A percentile compares a stretch with the other conserved stretches of the same genome.
Conservation (phyloP, 2,888 invertebrate genomes). For the Caenorhabditis sp. region DNA sequence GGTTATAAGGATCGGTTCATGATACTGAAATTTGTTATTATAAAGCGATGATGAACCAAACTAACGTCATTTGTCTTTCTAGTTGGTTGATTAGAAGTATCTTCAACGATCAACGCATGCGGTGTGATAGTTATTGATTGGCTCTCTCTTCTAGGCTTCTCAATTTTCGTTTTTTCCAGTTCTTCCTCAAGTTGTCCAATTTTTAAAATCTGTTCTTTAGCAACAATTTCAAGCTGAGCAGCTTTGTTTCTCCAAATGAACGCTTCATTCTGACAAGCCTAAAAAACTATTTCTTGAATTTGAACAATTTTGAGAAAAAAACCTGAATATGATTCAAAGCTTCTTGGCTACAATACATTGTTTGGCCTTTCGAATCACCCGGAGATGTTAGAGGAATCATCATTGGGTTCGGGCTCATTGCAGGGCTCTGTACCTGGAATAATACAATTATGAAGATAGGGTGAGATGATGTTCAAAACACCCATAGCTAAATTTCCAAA, state of each 20-base stretch:
- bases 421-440: conserved; percentile 14
- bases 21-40: conserved; percentile 2
- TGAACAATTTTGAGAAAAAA: background rate
- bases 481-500: too few species aligned
- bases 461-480: too few species aligned
- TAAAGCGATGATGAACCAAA: too few species aligned
- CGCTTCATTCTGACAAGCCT: conserved; percentile 70
- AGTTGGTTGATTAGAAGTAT: conserved; percentile 11
- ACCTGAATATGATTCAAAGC: conserved; percentile 53
- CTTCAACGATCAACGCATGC: conserved; percentile 28
- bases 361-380: conserved; percentile 32
- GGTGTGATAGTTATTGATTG: conserved; percentile 17
- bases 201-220: conserved; percentile 63
- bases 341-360: conserved; percentile 50
- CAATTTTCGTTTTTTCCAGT: conserved; percentile 19
- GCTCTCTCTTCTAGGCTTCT: conserved; percentile 9
- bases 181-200: conserved; percentile 34
- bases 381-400: conserved; percentile 29
- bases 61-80: too few species aligned
- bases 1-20: conserved; percentile 33
- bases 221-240: conserved; percentile 67
- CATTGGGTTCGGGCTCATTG: conserved; percentile 21
- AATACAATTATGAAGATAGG: background rate
- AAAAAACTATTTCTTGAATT: background rate
- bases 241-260: conserved; percentile 70